phyloP scores from a whole-genome alignment of 2,113 vertebrate species.

The Triplophysa dalaica region DNA sequence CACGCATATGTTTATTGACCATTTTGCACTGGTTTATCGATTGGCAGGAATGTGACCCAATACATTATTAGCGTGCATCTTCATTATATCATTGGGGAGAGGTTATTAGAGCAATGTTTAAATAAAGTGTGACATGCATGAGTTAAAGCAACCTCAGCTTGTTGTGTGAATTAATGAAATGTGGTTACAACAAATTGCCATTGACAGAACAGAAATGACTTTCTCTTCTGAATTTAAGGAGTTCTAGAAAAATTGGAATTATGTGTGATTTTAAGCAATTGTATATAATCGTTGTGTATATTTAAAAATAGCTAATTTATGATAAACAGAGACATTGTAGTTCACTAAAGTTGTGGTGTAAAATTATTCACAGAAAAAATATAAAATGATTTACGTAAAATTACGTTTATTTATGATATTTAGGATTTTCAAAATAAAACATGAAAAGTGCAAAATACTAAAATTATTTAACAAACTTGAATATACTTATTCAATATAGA shows the following conservation, averaged over 20 bases:
- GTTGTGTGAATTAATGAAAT: conserved; percentile 1
- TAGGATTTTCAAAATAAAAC: too few relatives aligned
- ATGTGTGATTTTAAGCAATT: not conserved
- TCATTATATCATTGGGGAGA: conserved; percentile 62
- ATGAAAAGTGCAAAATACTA: too few relatives aligned
- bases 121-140: not conserved
- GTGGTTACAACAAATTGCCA: not conserved
- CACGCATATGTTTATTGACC: conserved; percentile 79
- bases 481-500: too few relatives aligned
- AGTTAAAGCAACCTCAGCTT: not conserved
- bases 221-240: not conserved
- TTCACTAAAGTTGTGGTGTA: not conserved
- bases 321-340: not conserved
- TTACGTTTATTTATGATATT: too few relatives aligned
- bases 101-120: conserved; percentile 55
- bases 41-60: conserved; percentile 63
- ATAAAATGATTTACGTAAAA: too few relatives aligned
- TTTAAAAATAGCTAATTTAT: not conserved
- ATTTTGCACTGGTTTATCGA: conserved; percentile 66
- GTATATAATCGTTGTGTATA: not conserved
- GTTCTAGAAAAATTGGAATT: not conserved
- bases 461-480: too few relatives aligned
- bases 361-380: too few relatives aligned
- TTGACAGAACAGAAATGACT: not conserved
- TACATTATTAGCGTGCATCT: conserved; percentile 59